These are phyloP conservation scores for Taphrorychus bicolor DNA, from an alignment of 2,888 invertebrate genomes.

Conservation along the genomic window DNA sequence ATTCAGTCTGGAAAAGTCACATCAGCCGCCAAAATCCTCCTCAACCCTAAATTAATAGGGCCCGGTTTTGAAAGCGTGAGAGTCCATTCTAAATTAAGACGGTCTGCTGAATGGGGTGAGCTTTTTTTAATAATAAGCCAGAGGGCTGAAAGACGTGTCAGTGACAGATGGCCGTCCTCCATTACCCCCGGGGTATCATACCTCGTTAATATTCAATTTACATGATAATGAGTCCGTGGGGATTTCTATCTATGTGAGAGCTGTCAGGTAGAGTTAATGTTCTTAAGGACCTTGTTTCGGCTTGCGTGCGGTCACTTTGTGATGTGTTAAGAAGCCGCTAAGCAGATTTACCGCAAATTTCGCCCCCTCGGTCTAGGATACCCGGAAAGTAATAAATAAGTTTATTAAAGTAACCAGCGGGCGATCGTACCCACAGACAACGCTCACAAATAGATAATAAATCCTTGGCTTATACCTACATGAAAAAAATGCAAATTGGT, in stretches of 20 bases:
- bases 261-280: background rate
- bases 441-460: constrained; percentile 11
- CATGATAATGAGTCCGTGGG: background rate
- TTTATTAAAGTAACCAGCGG: constrained; percentile 2
- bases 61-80: constrained; percentile 26
- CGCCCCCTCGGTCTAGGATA: background rate
- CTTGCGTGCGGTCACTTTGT: background rate
- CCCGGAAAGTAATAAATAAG: constrained; percentile 22
- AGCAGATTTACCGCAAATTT: background rate
- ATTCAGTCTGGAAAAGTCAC: too few species aligned
- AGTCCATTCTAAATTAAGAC: constrained; percentile 16
- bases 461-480: constrained; percentile 18
- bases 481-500: constrained; percentile 33
- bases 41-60: constrained; percentile 4
- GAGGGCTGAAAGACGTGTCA: constrained; percentile 10
- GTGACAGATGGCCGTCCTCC: constrained; percentile 11
- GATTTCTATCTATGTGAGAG: background rate
- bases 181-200: constrained; percentile 6
- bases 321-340: background rate
- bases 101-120: constrained; percentile 10
- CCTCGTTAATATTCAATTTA: constrained; percentile 8
- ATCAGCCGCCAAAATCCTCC: too few species aligned
- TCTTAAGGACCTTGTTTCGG: background rate
- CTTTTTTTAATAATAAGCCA: constrained; percentile 19
- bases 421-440: constrained; percentile 7